These are phyloP conservation scores for Antennarius striatus DNA, from an alignment of 2,113 vertebrate genomes.

Conservation along the genomic window DNA sequence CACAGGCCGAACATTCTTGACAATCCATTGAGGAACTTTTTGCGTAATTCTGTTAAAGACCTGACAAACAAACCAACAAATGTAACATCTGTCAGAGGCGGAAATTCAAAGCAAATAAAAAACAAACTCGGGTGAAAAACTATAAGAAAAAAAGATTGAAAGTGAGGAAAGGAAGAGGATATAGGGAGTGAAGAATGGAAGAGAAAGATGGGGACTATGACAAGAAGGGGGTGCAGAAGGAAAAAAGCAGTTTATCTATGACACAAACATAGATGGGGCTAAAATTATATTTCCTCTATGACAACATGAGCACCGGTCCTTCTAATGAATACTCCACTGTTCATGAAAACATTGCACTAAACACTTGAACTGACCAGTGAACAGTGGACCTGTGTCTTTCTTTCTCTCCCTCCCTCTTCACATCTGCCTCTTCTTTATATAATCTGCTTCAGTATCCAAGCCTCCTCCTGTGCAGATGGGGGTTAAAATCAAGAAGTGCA, in stretches of 20 bases:
- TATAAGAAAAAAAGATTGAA: neutral
- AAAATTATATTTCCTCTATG: conserved; percentile 32
- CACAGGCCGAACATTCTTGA: no score
- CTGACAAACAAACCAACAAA: no score
- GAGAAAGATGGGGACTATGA: neutral
- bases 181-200: conserved; percentile 11
- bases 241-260: conserved; percentile 11
- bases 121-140: neutral
- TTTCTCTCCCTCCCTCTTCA: neutral
- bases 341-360: conserved; percentile 12
- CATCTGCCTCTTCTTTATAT: neutral
- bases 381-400: neutral
- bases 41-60: no score
- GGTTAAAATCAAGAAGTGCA: conserved; percentile 13
- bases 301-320: conserved; percentile 6
- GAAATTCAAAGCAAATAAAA: no score
- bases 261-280: conserved; percentile 18
- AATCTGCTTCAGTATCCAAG: neutral
- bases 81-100: neutral
- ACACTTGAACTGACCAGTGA: conserved; percentile 5
- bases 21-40: no score
- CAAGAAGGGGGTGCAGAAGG: neutral
- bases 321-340: conserved; percentile 36
- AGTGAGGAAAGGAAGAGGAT: neutral
- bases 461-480: conserved; percentile 9